A percentile compares a stretch with the other conserved stretches of the same genome.
These are phyloP conservation scores for Alentia gelatinosa DNA, from an alignment of 2,888 invertebrate species.

Conservation along the genomic window DNA sequence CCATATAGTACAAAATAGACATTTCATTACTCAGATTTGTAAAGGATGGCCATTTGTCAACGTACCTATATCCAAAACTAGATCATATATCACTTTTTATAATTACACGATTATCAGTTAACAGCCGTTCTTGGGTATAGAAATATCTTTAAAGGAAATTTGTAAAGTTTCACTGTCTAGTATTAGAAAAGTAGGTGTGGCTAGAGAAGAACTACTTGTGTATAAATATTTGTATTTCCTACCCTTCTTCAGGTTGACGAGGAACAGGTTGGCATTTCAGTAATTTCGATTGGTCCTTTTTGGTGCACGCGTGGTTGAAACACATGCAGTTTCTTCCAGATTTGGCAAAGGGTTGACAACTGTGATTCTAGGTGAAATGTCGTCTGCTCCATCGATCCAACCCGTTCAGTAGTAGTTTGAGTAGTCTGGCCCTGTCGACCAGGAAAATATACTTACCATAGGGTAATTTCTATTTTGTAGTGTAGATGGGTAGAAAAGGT, in stretches of 20 bases:
- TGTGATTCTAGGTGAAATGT: background rate
- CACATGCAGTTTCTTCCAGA: background rate
- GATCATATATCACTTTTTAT: no score
- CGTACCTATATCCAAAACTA: no score
- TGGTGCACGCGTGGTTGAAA: background rate
- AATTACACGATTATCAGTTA: no score
- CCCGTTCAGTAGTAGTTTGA: background rate
- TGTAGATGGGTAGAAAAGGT: background rate
- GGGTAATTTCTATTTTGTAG: no score
- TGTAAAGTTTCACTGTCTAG: no score
- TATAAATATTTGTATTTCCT: background rate
- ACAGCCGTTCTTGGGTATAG: no score
- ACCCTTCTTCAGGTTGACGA: background rate
- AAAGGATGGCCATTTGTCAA: no score
- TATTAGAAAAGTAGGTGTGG: no score
- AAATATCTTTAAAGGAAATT: no score
- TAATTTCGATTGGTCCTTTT: background rate
- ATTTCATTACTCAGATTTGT: no score
- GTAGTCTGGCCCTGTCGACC: background rate
- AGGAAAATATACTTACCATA: background rate
- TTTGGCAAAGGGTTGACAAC: background rate
- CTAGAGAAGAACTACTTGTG: no score
- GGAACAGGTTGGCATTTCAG: constrained; percentile 8
- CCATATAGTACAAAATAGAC: no score
- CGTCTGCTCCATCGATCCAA: background rate